Evolutionary conservation across 2,888 invertebrate species (phyloP).

Genomic region (Phaedon cochleariae): DNA sequence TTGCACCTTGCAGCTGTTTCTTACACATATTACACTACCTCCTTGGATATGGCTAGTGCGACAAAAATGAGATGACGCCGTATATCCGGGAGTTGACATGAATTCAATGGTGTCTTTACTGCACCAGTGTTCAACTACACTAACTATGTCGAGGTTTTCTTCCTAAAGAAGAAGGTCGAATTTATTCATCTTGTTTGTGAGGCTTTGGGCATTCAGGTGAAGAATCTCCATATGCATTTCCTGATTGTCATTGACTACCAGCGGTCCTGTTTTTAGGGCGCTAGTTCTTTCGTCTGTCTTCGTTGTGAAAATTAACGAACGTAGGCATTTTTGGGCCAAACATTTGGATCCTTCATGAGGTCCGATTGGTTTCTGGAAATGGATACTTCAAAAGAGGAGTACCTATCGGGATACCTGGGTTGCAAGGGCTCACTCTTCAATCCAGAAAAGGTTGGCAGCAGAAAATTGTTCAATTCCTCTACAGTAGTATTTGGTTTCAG

Average conservation of each 20-base stretch:
- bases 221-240: background rate
- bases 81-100: conserved; percentile 11
- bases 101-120: background rate
- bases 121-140: conserved; percentile 22
- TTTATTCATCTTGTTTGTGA: conserved; percentile 1
- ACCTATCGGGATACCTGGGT: too few species aligned
- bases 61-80: background rate
- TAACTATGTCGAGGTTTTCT: conserved; percentile 20
- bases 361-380: too few species aligned
- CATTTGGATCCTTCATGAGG: too few species aligned
- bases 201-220: conserved; percentile 12
- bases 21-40: conserved; percentile 2
- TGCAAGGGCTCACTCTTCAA: too few species aligned
- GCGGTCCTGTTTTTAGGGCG: too few species aligned
- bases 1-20: background rate
- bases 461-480: too few species aligned
- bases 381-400: too few species aligned
- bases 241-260: background rate
- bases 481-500: too few species aligned
- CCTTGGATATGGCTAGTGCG: conserved; percentile 8
- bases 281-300: too few species aligned
- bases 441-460: too few species aligned
- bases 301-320: too few species aligned
- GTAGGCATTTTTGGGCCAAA: too few species aligned
- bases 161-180: conserved; percentile 10